A percentile compares a stretch with the other conserved stretches of the same genome.
Evolutionary conservation across 2,888 invertebrate species (phyloP).

Genomic region (Eubasilissa splendida): DNA sequence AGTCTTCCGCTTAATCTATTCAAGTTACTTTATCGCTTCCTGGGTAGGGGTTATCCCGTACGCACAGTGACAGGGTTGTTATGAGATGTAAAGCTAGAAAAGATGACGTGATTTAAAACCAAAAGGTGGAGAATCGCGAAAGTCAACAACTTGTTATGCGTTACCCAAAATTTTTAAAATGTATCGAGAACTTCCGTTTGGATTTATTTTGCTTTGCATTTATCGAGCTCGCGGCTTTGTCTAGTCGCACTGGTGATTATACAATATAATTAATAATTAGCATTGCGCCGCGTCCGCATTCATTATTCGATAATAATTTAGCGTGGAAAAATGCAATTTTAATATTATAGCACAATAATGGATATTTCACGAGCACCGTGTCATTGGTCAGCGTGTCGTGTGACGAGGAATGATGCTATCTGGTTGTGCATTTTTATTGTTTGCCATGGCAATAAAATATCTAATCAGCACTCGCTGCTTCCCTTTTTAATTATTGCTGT

Average conservation of each 20-base stretch:
- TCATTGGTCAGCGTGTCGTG: slow-evolving; percentile 11
- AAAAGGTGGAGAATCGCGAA: too few species aligned
- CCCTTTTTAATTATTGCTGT: slow-evolving; percentile 13
- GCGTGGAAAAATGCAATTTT: slow-evolving; percentile 12
- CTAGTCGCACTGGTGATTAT: not conserved
- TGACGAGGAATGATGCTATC: not conserved
- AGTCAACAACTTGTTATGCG: too few species aligned
- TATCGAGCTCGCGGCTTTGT: too few species aligned
- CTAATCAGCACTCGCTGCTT: not conserved
- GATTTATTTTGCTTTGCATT: too few species aligned
- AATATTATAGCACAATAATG: not conserved
- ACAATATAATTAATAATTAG: not conserved
- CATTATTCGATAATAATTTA: slow-evolving; percentile 4
- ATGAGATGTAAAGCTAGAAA: too few species aligned
- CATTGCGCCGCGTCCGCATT: not conserved
- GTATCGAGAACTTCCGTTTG: too few species aligned
- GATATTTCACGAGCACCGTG: slow-evolving; percentile 17
- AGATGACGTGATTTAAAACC: too few species aligned
- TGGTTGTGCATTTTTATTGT: slow-evolving; percentile 22
- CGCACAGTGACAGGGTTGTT: too few species aligned
- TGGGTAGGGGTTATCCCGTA: too few species aligned
- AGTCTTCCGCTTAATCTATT: too few species aligned
- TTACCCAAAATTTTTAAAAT: too few species aligned
- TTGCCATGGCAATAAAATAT: not conserved
- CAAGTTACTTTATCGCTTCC: too few species aligned